These are phyloP conservation scores for Noctuana brunneofusca DNA, from an alignment of 2,888 invertebrate species.

Conservation along the genomic window DNA sequence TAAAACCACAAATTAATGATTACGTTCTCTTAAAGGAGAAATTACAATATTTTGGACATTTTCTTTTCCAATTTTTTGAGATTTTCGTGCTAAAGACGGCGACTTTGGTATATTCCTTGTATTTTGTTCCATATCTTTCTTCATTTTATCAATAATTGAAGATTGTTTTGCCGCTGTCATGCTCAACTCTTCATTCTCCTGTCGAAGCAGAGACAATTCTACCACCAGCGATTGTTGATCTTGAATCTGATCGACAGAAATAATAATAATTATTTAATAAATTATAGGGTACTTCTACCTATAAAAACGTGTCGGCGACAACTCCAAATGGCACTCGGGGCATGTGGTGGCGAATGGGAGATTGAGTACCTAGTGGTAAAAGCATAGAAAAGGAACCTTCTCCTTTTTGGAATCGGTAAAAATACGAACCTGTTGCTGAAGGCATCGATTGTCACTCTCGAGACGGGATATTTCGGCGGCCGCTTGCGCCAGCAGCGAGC, in stretches of 20 bases:
- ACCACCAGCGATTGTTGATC: slow-evolving; percentile 77
- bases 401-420: too few species aligned
- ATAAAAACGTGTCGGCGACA: too few species aligned
- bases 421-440: slow-evolving; percentile 52
- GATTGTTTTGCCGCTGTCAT: slow-evolving; percentile 73
- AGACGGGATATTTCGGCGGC: slow-evolving; percentile 64
- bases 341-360: too few species aligned
- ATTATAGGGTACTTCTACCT: too few species aligned
- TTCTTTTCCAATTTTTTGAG: slow-evolving; percentile 73
- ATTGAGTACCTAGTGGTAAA: too few species aligned
- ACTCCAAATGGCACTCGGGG: too few species aligned
- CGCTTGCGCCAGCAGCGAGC: slow-evolving; percentile 63
- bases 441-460: slow-evolving; percentile 65
- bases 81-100: slow-evolving; percentile 65
- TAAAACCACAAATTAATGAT: slow-evolving; percentile 51
- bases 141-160: slow-evolving; percentile 72
- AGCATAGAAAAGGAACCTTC: too few species aligned
- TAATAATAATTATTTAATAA: too few species aligned
- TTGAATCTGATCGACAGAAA: slow-evolving; percentile 58
- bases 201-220: slow-evolving; percentile 72
- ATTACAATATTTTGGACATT: slow-evolving; percentile 62
- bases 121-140: slow-evolving; percentile 66
- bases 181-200: slow-evolving; percentile 74
- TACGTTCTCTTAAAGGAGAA: slow-evolving; percentile 74
- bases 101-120: slow-evolving; percentile 60